A percentile compares a stretch with the other conserved stretches of the same genome.
Evolutionary conservation across 2,113 vertebrate species (phyloP).

Genomic region (Machaerirhynchus nigripectus): DNA sequence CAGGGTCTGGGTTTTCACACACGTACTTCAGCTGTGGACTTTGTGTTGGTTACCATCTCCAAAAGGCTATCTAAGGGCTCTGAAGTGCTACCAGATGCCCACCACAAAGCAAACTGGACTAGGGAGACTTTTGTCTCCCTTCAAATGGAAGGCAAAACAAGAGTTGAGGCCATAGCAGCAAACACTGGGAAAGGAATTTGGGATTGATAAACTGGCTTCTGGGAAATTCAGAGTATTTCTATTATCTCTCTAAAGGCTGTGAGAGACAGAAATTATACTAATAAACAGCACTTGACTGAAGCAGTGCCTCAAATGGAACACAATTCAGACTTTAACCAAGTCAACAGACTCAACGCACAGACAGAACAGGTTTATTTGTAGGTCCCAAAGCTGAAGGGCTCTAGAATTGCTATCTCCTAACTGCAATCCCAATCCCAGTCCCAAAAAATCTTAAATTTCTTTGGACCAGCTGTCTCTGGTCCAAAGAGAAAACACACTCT

Average conservation of each 20-base stretch:
- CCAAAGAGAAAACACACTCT: neutral
- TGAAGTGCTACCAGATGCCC: slow-evolving; percentile 6
- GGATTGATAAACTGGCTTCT: neutral
- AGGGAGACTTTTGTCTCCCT: neutral
- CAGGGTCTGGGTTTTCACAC: slow-evolving; percentile 18
- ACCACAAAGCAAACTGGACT: neutral
- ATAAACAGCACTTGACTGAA: neutral
- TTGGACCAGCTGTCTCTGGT: neutral
- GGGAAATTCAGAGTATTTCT: neutral
- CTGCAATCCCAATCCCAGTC: neutral
- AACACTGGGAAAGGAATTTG: neutral
- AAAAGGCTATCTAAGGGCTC: neutral
- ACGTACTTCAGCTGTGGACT: neutral
- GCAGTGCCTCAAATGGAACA: neutral
- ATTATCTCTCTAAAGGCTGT: neutral
- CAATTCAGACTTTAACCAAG: neutral
- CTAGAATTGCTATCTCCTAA: neutral
- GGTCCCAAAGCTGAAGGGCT: neutral
- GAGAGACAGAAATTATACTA: neutral
- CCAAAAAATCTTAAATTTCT: neutral
- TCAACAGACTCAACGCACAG: neutral
- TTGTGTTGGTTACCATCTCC: neutral
- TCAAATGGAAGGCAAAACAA: neutral
- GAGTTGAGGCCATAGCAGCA: neutral
- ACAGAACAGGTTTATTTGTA: neutral